Percentiles rank a stretch among this genome's conserved stretches.
phyloP scores from a whole-genome alignment of 2,797 vertebrate genomes.

The Erethizon dorsatum region DNA sequence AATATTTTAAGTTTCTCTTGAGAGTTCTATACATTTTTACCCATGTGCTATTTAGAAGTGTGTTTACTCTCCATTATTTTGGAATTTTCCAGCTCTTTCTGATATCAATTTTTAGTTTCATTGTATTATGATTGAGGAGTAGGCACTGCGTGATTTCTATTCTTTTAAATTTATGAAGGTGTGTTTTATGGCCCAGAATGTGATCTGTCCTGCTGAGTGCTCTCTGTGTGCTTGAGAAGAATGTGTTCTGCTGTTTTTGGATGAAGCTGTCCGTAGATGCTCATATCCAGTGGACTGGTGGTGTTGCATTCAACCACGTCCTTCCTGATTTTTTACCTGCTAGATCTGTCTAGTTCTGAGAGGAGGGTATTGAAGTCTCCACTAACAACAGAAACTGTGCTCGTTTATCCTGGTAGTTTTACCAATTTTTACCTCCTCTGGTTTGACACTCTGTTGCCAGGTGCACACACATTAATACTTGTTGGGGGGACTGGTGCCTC shows the following conservation, averaged over 20 bases:
- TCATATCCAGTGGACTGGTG: not conserved
- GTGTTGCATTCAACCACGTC: not conserved
- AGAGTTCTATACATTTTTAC: not conserved
- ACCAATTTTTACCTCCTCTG: not conserved
- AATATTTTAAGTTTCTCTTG: not conserved
- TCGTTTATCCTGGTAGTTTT: not conserved
- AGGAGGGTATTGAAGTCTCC: not conserved
- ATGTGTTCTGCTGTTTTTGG: not conserved
- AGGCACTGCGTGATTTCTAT: not conserved
- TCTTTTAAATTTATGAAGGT: not conserved
- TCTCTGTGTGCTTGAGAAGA: not conserved
- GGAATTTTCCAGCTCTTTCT: not conserved
- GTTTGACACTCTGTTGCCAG: not conserved
- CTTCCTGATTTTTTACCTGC: not conserved
- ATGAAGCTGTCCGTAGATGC: not conserved
- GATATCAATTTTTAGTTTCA: not conserved
- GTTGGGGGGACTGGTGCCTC: not conserved
- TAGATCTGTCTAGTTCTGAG: not conserved
- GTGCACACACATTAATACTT: not conserved
- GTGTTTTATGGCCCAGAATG: not conserved
- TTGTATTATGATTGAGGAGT: not conserved
- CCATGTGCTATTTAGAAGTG: not conserved
- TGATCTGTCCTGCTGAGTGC: not conserved
- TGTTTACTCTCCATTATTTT: not conserved
- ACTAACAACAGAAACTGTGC: too few relatives aligned